Evolutionary conservation across 2,888 invertebrate genomes (phyloP), one percentile per base, ranked within the genome.

Genomic region (Schizotus pectinicornis): DNA sequence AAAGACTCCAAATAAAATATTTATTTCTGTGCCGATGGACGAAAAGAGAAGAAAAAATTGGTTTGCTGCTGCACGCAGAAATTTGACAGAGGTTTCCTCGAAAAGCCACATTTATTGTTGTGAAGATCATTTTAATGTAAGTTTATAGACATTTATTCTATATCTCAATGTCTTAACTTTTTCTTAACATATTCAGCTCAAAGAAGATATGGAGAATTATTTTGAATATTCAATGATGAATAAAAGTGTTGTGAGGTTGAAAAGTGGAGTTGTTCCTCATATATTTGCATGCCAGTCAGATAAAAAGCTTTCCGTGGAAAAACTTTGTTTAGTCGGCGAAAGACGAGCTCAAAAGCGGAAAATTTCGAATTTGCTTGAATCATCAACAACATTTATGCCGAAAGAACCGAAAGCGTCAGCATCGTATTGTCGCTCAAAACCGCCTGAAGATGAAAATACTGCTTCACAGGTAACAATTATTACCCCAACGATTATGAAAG

Each of bases 121-220:
- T 42, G 42, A 42, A 31, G 42, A 42, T 42, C 42, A 42, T 42
- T 42, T 42, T 42, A 42, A 42, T 42, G 42, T 42, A 41, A 6
- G 13, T 30, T 5, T 41, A 11, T 9, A 41, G 31, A 41, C n/a
- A n/a, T n/a, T n/a, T n/a, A n/a, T n/a, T 41, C 31, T 13, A n/a
- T 7, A 11, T 14, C 31, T 11, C n/a, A 31, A 41, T 42, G 2
- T 42, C 9, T 11, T 42, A 31, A 31, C 30, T 42, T 42, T 7
- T 8, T 42, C 31, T 42, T 42, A 31, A 13, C 30, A 6, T 14
- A 9, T 39, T 22, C 22, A 41, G 42, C 11, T 42, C 9, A 31
- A 42, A 42, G 42, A 22, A 30, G 42, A 42, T 6, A 30, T 42
- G 30, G 22, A 42, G 9, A 42, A 42, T 42, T 42, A 42, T 30